Percentiles rank a stretch among this genome's conserved stretches.
Conservation (phyloP, 1,140 invertebrate species). For the Micrasema longulum region DNA sequence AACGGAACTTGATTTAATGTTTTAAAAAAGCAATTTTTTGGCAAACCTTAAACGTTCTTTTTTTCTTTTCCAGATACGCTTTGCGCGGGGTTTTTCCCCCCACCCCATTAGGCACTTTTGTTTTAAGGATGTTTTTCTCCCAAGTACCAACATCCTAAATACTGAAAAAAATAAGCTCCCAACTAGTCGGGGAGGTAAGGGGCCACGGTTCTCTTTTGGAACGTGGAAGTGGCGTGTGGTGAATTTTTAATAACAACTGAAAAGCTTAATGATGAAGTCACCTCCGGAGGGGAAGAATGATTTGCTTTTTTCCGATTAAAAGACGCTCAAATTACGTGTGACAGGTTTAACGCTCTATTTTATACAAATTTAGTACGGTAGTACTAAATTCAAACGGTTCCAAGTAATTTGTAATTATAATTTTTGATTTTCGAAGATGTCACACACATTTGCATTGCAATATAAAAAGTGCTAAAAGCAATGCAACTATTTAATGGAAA, state of each 20-base stretch:
- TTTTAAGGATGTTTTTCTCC: slow-evolving; percentile 54
- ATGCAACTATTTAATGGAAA: no score
- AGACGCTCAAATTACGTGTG: slow-evolving; percentile 1
- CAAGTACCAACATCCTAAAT: slow-evolving; percentile 49
- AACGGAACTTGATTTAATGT: no score
- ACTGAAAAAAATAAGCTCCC: slow-evolving; percentile 52
- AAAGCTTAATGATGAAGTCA: slow-evolving; percentile 55
- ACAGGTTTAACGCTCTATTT: slow-evolving; percentile 9
- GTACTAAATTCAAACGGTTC: no score
- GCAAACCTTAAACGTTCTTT: no score
- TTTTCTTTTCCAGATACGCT: no score
- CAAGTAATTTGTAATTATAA: no score
- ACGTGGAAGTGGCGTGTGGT: slow-evolving; percentile 54
- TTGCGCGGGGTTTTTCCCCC: slow-evolving; percentile 16
- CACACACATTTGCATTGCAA: no score
- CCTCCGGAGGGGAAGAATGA: slow-evolving; percentile 17
- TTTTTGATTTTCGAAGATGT: no score
- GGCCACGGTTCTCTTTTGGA: slow-evolving; percentile 42
- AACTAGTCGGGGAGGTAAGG: slow-evolving; percentile 33
- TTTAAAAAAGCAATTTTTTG: no score
- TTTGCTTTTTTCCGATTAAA: slow-evolving; percentile 14
- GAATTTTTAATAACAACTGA: slow-evolving; percentile 55
- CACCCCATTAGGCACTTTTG: slow-evolving; percentile 53
- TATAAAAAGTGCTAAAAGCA: no score
- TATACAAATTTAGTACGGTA: no score